Evolutionary conservation across 2,797 vertebrate species (phyloP), one percentile per base, ranked within the genome.

Genomic region (Uromys caudimaculatus): DNA sequence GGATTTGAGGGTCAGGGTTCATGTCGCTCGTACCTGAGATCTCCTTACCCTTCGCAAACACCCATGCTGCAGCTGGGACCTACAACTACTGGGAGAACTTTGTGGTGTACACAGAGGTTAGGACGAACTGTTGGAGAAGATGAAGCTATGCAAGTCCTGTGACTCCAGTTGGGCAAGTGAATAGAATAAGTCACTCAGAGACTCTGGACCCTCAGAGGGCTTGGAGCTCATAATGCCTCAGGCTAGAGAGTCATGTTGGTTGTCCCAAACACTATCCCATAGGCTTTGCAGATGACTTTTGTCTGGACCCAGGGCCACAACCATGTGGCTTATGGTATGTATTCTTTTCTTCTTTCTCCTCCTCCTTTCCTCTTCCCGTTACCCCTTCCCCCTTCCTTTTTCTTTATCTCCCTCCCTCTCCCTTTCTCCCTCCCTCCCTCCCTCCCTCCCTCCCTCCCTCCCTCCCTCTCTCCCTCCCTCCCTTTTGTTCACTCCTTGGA

Each of bases 111-210:
- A 44, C 29, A 9, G 62, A 23, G 83, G 71, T 62, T 17, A 56
- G 94, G 82, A 94, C 71, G 94, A 97, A 97, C 78, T 38, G 84
- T 92, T 83, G 96, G 82, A 52, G 27, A 85, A 97, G 96, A 97
- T 95, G 91, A 95, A 97, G 82, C 81, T 78, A 50, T 77, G 14
- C 0, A 9, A 1, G 29, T 86, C 94, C 89, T 93, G 67, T 60
- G 93, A 78, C 93, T 96, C 67, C 87, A 78, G 77, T 0, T 38
- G 89, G 90, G 58, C 58, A 86, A 86, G n/a, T 47, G 79, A 95
- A 89, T 67, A 81, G 78, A 29, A 0, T 13, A 71, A 91, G 44
- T 89, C 67, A 0, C 11, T 75, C 14, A 2, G 17, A 64, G 93
- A 96, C 85, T 94, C 88, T 0, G 60, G 5, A 27, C 41, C 85